A percentile compares a stretch with the other conserved stretches of the same genome.
phyloP scores from a whole-genome alignment of 1,140 invertebrate genomes.

The Andrena cerasifolii region DNA sequence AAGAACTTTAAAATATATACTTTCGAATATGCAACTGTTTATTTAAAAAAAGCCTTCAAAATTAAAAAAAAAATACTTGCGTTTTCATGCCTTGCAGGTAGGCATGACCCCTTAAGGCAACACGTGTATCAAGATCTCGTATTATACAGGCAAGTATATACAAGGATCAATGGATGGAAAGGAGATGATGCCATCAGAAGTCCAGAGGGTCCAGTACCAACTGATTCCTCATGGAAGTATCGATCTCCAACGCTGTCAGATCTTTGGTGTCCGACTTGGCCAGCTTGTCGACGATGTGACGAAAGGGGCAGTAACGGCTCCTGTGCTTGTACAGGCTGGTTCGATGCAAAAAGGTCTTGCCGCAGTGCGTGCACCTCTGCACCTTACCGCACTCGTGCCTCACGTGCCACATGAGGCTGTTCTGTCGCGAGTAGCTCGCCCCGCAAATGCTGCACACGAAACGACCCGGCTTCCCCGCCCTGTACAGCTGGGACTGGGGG shows the following conservation, averaged over 20 bases:
- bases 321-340: conserved; percentile 42
- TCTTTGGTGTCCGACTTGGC: neutral
- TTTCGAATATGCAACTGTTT: no score
- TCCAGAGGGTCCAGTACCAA: conserved; percentile 3
- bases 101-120: no score
- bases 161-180: no score
- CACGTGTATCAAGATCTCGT: no score
- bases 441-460: conserved; percentile 69
- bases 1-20: no score
- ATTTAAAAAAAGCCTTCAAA: no score
- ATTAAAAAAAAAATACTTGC: no score
- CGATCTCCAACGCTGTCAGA: conserved; percentile 11
- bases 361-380: conserved; percentile 25
- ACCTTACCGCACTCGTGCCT: conserved; percentile 75
- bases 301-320: conserved; percentile 24
- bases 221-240: conserved; percentile 4
- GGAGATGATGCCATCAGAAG: no score
- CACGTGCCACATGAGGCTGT: conserved; percentile 75
- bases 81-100: no score
- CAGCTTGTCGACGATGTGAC: conserved; percentile 8
- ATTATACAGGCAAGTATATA: no score
- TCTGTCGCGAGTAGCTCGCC: conserved; percentile 72
- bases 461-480: conserved; percentile 21
- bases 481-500: conserved; percentile 15
- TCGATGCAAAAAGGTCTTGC: conserved; percentile 33